Evolutionary conservation across 2,888 invertebrate genomes (phyloP), one percentile per base, ranked within the genome.

Genomic region (Ommatoiulus sabulosus): DNA sequence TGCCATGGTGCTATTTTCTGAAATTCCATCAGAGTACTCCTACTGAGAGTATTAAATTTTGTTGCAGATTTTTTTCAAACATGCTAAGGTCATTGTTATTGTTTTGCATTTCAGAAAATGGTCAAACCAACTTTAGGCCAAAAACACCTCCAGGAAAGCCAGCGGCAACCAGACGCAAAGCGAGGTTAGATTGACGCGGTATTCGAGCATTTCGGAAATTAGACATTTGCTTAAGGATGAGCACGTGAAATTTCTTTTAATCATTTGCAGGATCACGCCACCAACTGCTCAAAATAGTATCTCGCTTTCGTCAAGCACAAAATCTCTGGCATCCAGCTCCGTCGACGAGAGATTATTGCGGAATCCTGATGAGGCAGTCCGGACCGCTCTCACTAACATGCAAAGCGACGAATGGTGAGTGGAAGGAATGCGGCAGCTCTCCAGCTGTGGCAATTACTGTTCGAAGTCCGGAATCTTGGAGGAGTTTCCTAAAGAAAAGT

Each of bases 291-390:
- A 63, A 63, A 63, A 63, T 20, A 20, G 63, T 20, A 20, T 20
- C 20, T 63, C 63, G 2, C 63, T 85, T 15, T 43, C 85, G 43
- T 46, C 85, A 4, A 44, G 84, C 24, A 72, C 4, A 7, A 35
- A 80, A 84, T 84, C 88, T 12, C 24, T 12, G n/a, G 20, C 52
- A 24, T 87, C 88, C 35, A 87, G 57, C 20, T 86, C 87, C 12
- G 86, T 44, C 35, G 84, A 87, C 6, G 89, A 87, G 91, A 91
- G 89, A 87, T 94, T 94, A 0, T 94, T 94, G 90, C 94, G 94
- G 24, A 95, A 95, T 91, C 95, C 96, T 0, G 95, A 95, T 90
- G 95, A 95, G 80, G 94, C 94, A 0, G 92, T 96, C 17, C 94
- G 94, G 24, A 95, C 95, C 89, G 94, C 95, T 4, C 91, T 92